phyloP scores from a whole-genome alignment of 2,113 vertebrate species.

The Hirundichthys speculiger region DNA sequence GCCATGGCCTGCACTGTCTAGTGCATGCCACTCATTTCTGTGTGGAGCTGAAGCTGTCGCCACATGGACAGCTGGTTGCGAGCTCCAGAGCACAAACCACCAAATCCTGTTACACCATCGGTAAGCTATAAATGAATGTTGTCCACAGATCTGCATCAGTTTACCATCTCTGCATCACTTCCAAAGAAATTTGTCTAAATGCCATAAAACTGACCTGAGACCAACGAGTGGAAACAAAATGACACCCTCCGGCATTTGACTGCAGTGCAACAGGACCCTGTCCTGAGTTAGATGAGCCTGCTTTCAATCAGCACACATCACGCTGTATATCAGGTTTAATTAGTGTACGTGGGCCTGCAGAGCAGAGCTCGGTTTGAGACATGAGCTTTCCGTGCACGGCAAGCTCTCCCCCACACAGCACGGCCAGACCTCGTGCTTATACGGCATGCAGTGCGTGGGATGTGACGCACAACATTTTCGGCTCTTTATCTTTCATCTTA shows the following conservation, averaged over 20 bases:
- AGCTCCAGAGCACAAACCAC: conserved; percentile 54
- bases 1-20: conserved; percentile 55
- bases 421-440: conserved; percentile 68
- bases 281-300: conserved; percentile 71
- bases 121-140: conserved; percentile 40
- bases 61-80: conserved; percentile 84
- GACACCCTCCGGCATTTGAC: conserved; percentile 60
- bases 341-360: conserved; percentile 68
- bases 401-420: conserved; percentile 72
- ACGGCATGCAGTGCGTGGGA: conserved; percentile 69
- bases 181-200: conserved; percentile 53
- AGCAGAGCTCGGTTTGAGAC: conserved; percentile 71
- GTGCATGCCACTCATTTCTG: conserved; percentile 81
- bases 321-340: conserved; percentile 79
- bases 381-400: conserved; percentile 73
- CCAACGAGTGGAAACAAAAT: conserved; percentile 67
- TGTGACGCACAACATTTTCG: conserved; percentile 71
- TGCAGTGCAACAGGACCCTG: conserved; percentile 63
- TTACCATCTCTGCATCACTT: conserved; percentile 59
- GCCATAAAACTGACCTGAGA: conserved; percentile 58
- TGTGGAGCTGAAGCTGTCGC: conserved; percentile 79
- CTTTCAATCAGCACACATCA: conserved; percentile 75
- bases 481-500: conserved; percentile 62
- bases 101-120: conserved; percentile 55
- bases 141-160: conserved; percentile 39